Evolutionary conservation across 2,888 invertebrate genomes (phyloP), one percentile per base, ranked within the genome.

Genomic region (Troides helena): DNA sequence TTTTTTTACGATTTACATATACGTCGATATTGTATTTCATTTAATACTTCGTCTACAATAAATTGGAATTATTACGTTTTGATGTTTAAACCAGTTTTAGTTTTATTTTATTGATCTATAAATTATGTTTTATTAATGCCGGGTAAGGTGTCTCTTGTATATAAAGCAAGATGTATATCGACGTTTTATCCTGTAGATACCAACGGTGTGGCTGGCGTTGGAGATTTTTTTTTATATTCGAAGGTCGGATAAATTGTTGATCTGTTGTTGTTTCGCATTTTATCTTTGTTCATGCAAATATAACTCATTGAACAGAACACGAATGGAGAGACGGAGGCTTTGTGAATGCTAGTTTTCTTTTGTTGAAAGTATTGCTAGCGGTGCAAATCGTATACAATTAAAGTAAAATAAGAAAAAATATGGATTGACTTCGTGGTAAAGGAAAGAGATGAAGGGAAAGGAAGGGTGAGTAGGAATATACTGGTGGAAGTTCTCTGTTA

Each of bases 41-140:
- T 60, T 50, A 46, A 66, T 60, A 60, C 60, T 60, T 53, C 53
- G 25, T 57, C 36, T 67, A 53, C 62, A 43, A 67, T 67, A 67
- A 67, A 67, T 67, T 67, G 61, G 39, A 61, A 57, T 67, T 67
- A 67, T 56, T 53, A 61, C 60, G 62, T 62, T 67, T 67, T 57
- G 23, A 36, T 56, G 36, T 21, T 67, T 56, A 39, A 67, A 67
- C 62, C 56, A 39, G 67, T 67, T 67, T 7, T 10, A 17, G 21
- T 67, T 67, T 62, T 62, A 62, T 39, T 56, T 62, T 67, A 67
- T 67, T 12, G 39, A 56, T 39, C 56, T 62, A 56, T 62, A 67
- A 67, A 67, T 62, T 62, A 56, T 62, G n/a, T 67, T 57, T 36
- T 65, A 58, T 67, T 62, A 65, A 56, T 65, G 53, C 39, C 43